A percentile compares a stretch with the other conserved stretches of the same genome.
Conservation (phyloP, 2,797 vertebrate species). For the Enteromius treurensis region DNA sequence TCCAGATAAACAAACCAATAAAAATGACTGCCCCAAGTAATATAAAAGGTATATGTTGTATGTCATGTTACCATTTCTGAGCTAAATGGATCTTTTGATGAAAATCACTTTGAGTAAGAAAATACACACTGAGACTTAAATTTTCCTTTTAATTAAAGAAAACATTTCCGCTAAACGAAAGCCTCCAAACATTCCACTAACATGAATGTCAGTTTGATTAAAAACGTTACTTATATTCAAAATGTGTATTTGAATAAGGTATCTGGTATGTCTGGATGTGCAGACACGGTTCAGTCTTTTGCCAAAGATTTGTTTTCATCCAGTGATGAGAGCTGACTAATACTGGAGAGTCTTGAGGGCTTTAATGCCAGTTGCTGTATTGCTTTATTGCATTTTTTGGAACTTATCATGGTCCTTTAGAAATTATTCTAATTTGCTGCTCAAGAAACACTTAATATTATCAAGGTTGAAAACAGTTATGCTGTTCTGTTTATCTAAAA, state of each 20-base stretch:
- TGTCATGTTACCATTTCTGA: neutral
- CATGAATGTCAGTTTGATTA: slow-evolving; percentile 22
- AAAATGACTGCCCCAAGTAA: neutral
- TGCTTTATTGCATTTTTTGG: neutral
- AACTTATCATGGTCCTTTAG: neutral
- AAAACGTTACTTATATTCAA: slow-evolving; percentile 29
- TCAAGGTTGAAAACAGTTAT: neutral
- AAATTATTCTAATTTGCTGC: neutral
- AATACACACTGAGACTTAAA: neutral
- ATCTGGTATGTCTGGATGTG: slow-evolving; percentile 25
- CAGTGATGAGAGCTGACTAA: slow-evolving; percentile 3
- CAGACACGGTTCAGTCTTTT: slow-evolving; percentile 33
- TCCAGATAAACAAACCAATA: neutral
- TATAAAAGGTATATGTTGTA: neutral
- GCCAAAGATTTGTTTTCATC: slow-evolving; percentile 38
- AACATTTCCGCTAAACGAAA: slow-evolving; percentile 19
- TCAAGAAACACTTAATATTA: neutral
- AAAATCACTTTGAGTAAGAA: neutral
- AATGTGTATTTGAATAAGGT: slow-evolving; percentile 23
- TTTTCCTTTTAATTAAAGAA: slow-evolving; percentile 33
- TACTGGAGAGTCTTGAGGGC: neutral
- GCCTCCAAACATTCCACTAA: slow-evolving; percentile 6
- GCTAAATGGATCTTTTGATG: slow-evolving; percentile 24
- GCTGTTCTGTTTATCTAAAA: neutral
- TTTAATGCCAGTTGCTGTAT: neutral